Percentiles rank a stretch among this genome's conserved stretches.
Conservation (phyloP, 2,797 vertebrate species). For the Sarcophilus harrisii region DNA sequence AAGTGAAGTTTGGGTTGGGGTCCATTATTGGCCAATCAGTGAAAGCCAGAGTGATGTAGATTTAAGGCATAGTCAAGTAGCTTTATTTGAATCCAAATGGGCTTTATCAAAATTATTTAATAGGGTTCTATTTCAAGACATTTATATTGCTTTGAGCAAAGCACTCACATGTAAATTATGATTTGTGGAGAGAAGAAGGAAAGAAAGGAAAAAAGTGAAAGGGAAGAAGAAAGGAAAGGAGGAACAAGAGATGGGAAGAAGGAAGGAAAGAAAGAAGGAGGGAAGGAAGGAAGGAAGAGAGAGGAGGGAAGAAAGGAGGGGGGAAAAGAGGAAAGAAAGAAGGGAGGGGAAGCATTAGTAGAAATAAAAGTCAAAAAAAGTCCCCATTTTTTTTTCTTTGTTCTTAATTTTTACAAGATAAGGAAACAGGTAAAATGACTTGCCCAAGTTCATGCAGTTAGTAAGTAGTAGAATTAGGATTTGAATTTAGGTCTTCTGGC, state of each 20-base stretch:
- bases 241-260: not conserved
- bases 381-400: not conserved
- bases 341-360: not conserved
- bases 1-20: not conserved
- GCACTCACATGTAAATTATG: not conserved
- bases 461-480: not conserved
- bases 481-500: not conserved
- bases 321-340: no score
- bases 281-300: not conserved
- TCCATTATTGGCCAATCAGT: not conserved
- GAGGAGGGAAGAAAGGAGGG: no score
- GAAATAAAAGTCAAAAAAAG: not conserved
- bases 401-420: not conserved
- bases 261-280: not conserved
- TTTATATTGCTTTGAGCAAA: not conserved
- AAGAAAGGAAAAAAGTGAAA: not conserved
- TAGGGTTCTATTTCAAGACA: not conserved
- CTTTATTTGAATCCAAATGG: not conserved
- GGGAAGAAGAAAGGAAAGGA: not conserved
- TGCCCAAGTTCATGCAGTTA: not conserved
- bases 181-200: not conserved
- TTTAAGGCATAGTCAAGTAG: not conserved
- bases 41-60: not conserved
- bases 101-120: not conserved
- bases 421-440: not conserved